Evolutionary conservation across 2,113 vertebrate species (phyloP).

Genomic region (Dermatemys mawii): DNA sequence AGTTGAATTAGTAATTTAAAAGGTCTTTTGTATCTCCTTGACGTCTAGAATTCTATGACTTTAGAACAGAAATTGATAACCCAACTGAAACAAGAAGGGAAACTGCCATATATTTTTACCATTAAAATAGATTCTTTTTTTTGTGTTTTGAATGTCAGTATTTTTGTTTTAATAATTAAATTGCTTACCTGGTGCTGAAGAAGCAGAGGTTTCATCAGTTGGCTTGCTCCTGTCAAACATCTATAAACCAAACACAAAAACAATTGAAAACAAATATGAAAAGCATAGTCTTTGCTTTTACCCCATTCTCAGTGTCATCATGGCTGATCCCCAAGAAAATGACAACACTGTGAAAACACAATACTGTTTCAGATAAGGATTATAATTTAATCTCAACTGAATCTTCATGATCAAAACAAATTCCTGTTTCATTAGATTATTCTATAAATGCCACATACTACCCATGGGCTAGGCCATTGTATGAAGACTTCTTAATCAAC

Average conservation of each 20-base stretch:
- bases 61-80: neutral
- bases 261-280: neutral
- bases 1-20: neutral
- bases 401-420: neutral
- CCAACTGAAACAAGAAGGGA: neutral
- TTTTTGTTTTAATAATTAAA: neutral
- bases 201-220: constrained; percentile 75
- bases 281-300: neutral
- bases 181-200: constrained; percentile 79
- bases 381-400: neutral
- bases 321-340: neutral
- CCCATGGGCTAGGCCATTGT: neutral
- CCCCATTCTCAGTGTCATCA: neutral
- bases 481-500: neutral
- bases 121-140: neutral
- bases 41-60: neutral
- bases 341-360: neutral
- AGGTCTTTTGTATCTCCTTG: neutral
- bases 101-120: neutral
- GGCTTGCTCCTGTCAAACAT: constrained; percentile 75
- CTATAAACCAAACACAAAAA: constrained; percentile 70
- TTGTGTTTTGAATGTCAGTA: neutral
- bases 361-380: neutral
- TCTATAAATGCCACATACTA: neutral
- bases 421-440: neutral